phyloP scores from a whole-genome alignment of 2,888 invertebrate genomes.

The Caenorhabditis japonica region DNA sequence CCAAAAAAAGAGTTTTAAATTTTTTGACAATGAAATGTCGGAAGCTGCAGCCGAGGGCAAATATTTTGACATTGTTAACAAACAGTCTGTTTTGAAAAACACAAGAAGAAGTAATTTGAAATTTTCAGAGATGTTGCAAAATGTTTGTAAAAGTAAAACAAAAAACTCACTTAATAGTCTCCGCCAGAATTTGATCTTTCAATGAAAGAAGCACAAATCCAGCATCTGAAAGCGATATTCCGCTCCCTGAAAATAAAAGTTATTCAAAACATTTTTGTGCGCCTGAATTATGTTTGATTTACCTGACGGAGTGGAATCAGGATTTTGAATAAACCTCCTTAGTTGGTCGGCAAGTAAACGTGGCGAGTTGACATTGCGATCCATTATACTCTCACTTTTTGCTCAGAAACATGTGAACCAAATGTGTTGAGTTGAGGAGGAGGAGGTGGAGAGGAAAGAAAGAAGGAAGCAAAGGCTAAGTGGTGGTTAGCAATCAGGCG shows the following conservation, averaged over 20 bases:
- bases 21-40: conserved; percentile 28
- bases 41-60: conserved; percentile 36
- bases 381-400: conserved; percentile 42
- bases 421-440: conserved; percentile 46
- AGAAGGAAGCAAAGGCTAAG: conserved; percentile 41
- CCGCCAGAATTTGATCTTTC: conserved; percentile 68
- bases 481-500: conserved; percentile 54
- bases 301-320: conserved; percentile 65
- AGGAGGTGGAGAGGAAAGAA: conserved; percentile 11
- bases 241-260: conserved; percentile 49
- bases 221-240: conserved; percentile 66
- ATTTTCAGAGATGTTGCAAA: too few species aligned
- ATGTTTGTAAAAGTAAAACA: too few species aligned
- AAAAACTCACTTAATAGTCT: conserved; percentile 60
- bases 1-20: too few species aligned
- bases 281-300: conserved; percentile 5
- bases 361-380: conserved; percentile 53
- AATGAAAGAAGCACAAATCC: conserved; percentile 67
- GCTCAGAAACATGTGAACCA: conserved; percentile 34
- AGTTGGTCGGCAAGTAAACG: conserved; percentile 66
- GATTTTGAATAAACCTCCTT: conserved; percentile 64
- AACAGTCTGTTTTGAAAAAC: conserved; percentile 24
- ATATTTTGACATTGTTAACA: conserved; percentile 40
- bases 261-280: neutral
- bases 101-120: neutral